Percentiles rank a stretch among this genome's conserved stretches.
These are phyloP conservation scores for Microctenopoma stevenorrisi DNA, from an alignment of 2,797 vertebrate species.

Conservation along the genomic window DNA sequence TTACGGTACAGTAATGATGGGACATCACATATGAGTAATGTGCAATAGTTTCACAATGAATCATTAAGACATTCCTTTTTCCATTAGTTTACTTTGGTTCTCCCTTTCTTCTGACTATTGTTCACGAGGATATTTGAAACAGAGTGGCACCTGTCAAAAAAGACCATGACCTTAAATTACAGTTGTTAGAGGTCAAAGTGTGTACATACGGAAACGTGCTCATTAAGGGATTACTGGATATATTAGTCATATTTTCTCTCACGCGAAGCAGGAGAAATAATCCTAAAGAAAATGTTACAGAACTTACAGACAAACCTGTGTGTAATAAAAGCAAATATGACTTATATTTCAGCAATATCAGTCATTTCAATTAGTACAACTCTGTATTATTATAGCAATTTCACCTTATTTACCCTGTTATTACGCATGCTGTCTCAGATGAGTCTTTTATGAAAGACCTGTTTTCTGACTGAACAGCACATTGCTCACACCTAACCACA, in stretches of 20 bases:
- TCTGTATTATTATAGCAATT: not conserved
- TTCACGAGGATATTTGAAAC: not conserved
- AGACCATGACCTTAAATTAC: constrained; percentile 20
- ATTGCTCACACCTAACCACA: constrained; percentile 31
- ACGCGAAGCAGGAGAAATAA: not conserved
- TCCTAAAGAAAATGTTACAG: not conserved
- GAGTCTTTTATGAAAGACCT: constrained; percentile 10
- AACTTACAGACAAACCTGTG: not conserved
- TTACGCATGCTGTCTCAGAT: not conserved
- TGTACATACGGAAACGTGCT: not conserved
- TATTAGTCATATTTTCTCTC: too few species aligned
- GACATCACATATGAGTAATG: too few species aligned
- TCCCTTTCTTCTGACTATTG: not conserved
- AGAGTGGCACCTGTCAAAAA: not conserved
- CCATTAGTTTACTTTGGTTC: not conserved
- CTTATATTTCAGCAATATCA: not conserved
- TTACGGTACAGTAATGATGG: not conserved
- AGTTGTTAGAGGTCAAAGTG: constrained; percentile 7
- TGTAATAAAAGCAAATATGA: not conserved
- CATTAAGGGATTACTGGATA: constrained; percentile 15
- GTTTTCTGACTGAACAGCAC: not conserved
- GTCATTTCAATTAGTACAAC: not conserved
- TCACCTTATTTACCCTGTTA: not conserved
- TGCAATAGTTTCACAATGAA: too few species aligned
- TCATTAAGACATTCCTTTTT: too few species aligned